Evolutionary conservation across 2,797 vertebrate species (phyloP), one percentile per base, ranked within the genome.

Genomic region (Pogoniulus pusillus): DNA sequence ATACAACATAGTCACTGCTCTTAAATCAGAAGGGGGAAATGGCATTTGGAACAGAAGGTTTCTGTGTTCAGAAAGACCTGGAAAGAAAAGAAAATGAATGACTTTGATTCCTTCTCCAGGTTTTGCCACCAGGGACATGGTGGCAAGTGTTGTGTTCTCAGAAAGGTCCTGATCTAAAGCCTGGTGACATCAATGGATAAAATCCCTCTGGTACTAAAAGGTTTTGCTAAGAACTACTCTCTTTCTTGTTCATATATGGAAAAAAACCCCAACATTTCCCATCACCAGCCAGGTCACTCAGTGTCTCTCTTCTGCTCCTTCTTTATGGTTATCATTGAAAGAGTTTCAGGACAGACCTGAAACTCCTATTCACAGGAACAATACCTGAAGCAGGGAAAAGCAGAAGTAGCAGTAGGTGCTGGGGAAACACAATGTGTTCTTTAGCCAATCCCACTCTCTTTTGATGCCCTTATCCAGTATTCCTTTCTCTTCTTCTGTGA

Each of bases 11-110:
- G 5, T 72, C 57, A 64, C 34, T 81, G 76, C 47, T 85, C 79
- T 85, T 92, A 89, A 89, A 93, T 92, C 69, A 87, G 72, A 86
- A 89, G 82, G 16, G 22, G 32, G 34, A 93, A 94, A 93, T 60
- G 53, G 51, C 58, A 80, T n/a, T 71, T 1, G 5, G 45, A 93
- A 72, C 47, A 93, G n/a, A 73, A 82, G 14, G 18, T 49, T 11
- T 82, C 15, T 39, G 4, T 41, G 45, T 73, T 76, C 62, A 59
- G 57, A 89, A 74, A 54, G 32, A 78, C 43, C 16, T 87, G 58
- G 32, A 92, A 72, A 16, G 51, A 54, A 78, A 82, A 39, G n/a
- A 35, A 74, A 68, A 72, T 54, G 20, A 57, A 43, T 1, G 1
- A 73, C 30, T 55, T 37, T 66, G 57, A 87, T 58, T 47, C 23